Evolutionary conservation across 2,888 invertebrate species (phyloP).

Genomic region (Drosophila paramelanica): DNA sequence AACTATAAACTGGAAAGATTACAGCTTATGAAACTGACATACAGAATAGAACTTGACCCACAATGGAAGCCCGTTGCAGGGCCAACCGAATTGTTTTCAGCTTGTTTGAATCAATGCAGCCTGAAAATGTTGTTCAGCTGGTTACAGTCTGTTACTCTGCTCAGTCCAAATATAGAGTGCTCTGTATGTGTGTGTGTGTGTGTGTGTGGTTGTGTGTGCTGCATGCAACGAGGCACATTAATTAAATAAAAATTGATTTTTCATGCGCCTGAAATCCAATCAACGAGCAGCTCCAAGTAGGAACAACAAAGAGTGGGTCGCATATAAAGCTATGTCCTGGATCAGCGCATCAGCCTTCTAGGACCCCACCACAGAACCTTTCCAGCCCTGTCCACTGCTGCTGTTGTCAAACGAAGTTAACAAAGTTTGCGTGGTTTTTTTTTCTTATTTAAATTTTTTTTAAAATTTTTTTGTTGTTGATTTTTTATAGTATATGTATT

Average conservation of each 20-base stretch:
- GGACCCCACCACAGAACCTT: background rate
- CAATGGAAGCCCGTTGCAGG: conserved; percentile 32
- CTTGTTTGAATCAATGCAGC: conserved; percentile 1
- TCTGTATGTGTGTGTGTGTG: conserved; percentile 6
- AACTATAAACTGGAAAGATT: conserved; percentile 2
- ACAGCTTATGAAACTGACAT: conserved; percentile 1
- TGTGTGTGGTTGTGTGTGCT: conserved; percentile 25
- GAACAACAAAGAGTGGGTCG: conserved; percentile 54
- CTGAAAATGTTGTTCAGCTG: conserved; percentile 13
- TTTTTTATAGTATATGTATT: conserved; percentile 4
- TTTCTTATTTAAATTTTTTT: conserved; percentile 19
- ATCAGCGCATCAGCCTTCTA: conserved; percentile 33
- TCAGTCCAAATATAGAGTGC: conserved; percentile 2
- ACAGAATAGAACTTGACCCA: conserved; percentile 12
- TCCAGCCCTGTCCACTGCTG: conserved; percentile 20
- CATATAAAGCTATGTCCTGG: conserved; percentile 58
- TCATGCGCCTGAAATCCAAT: conserved; percentile 77
- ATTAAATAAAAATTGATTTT: conserved; percentile 79
- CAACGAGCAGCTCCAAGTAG: conserved; percentile 74
- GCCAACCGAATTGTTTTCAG: conserved; percentile 39
- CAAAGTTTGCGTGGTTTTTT: conserved; percentile 70
- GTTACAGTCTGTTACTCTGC: conserved; percentile 14
- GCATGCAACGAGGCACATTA: conserved; percentile 73
- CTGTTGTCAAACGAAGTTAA: conserved; percentile 75
- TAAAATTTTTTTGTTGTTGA: conserved; percentile 13